A percentile compares a stretch with the other conserved stretches of the same genome.
Evolutionary conservation across 2,888 invertebrate species (phyloP).

Genomic region (Herminia tarsipennalis): DNA sequence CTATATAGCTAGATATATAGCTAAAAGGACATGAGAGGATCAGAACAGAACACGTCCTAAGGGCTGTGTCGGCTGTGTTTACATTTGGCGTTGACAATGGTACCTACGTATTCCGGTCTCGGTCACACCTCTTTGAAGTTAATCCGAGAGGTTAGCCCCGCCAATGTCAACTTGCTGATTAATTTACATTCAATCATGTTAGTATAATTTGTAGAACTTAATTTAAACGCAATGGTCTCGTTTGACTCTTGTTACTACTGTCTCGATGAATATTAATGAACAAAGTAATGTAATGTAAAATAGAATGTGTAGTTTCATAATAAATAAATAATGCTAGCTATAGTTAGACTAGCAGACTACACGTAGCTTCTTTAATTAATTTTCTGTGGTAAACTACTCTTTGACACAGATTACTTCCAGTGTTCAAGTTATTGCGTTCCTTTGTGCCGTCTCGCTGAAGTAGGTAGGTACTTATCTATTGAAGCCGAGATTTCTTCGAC

Average conservation of each 20-base stretch:
- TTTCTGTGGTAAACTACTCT: no score
- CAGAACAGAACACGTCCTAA: conserved; percentile 4
- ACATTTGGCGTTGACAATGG: conserved; percentile 35
- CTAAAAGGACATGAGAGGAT: background rate
- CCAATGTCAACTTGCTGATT: conserved; percentile 21
- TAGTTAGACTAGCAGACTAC: no score
- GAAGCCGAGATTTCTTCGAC: no score
- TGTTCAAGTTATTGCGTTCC: no score
- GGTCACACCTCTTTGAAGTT: conserved; percentile 41
- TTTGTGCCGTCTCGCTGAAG: no score
- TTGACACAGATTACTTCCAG: no score
- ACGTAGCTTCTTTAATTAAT: no score
- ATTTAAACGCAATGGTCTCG: background rate
- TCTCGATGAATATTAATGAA: background rate
- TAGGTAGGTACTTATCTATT: no score
- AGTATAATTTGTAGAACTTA: conserved; percentile 8
- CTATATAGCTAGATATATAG: background rate
- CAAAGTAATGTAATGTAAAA: no score
- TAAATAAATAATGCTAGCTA: no score
- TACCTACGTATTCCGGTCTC: conserved; percentile 19
- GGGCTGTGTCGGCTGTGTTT: conserved; percentile 28
- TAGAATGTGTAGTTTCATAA: no score
- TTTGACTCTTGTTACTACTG: background rate
- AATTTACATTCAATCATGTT: conserved; percentile 29
- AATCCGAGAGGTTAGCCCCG: conserved; percentile 26